These are phyloP conservation scores for Syngnathus typhle DNA, from an alignment of 2,113 vertebrate genomes.

Conservation along the genomic window DNA sequence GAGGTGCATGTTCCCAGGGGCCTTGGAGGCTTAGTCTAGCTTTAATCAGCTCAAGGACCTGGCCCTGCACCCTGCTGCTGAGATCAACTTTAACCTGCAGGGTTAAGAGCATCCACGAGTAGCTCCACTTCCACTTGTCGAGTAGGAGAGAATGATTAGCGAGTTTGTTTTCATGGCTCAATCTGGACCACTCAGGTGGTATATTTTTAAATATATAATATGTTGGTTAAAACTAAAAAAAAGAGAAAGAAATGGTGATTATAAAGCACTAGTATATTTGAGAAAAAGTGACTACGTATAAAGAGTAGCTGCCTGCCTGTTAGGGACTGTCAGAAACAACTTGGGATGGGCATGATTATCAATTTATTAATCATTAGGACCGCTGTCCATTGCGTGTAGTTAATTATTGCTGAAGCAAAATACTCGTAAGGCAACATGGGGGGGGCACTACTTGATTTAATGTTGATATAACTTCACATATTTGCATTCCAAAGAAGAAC, in stretches of 20 bases:
- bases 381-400: neutral
- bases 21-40: conserved; percentile 39
- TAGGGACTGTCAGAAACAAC: neutral
- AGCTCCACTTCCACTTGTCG: neutral
- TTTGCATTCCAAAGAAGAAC: neutral
- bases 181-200: neutral
- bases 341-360: neutral
- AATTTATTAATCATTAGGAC: neutral
- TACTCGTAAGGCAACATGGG: neutral
- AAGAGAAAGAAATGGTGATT: neutral
- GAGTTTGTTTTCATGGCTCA: conserved; percentile 2
- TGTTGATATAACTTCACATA: neutral
- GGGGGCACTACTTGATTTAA: neutral
- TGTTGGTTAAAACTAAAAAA: neutral
- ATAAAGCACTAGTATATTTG: neutral
- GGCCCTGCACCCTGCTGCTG: conserved; percentile 37
- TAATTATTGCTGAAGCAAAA: neutral
- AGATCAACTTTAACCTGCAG: conserved; percentile 37
- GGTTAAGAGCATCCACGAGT: conserved; percentile 54
- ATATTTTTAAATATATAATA: neutral
- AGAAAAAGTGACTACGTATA: neutral
- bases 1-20: conserved; percentile 35
- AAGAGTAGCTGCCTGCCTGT: neutral
- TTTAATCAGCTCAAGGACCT: conserved; percentile 62
- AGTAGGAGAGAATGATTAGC: neutral